Evolutionary conservation across 1,140 invertebrate genomes (phyloP), one percentile per base, ranked within the genome.

Genomic region (Drosophila oshimai): DNA sequence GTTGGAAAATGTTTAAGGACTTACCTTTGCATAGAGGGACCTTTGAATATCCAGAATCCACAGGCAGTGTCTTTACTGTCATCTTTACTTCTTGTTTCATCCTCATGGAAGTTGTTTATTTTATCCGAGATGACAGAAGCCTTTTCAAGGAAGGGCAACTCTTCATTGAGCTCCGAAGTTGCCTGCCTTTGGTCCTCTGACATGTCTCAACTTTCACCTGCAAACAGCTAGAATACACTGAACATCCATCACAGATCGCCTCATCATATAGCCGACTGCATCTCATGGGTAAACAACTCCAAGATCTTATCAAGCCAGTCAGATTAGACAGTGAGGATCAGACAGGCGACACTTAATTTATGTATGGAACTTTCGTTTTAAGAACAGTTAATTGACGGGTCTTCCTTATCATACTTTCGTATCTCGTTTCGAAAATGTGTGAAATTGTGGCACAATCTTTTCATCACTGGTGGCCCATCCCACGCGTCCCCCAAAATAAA

Each of bases 31-130:
- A 95, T 69, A 12, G 76, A 91, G 0, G 90, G 72, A 0, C 93
- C 93, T 7, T 90, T 92, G 6, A 94, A 89, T 45, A 93, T 91
- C 92, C 94, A 93, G 24, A 94, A 92, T 0, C 94, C 94, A 73
- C 94, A 95, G 0, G 91, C 90, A 1, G 93, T 94, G 15, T 95
- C 94, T 6, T 93, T 92, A 26, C 91, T 12, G 0, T 22, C 39
- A 10, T 65, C 31, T 13, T 28, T n/a, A 0, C 4, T 4, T 18
- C 28, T 2, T 3, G 34, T 24, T 1, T 18, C 31, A 9, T 13
- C 17, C 7, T 37, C 7, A 1, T 13, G 6, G 3, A 2, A 22
- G 5, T 17, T 29, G 13, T 20, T 47, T 7, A 0, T 1, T 0
- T 37, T 33, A 6, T 20, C 15, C 34, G 24, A 10, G 12, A 33